These are phyloP conservation scores for Chiroxiphia lanceolata DNA, from an alignment of 2,797 vertebrate species.

Conservation along the genomic window DNA sequence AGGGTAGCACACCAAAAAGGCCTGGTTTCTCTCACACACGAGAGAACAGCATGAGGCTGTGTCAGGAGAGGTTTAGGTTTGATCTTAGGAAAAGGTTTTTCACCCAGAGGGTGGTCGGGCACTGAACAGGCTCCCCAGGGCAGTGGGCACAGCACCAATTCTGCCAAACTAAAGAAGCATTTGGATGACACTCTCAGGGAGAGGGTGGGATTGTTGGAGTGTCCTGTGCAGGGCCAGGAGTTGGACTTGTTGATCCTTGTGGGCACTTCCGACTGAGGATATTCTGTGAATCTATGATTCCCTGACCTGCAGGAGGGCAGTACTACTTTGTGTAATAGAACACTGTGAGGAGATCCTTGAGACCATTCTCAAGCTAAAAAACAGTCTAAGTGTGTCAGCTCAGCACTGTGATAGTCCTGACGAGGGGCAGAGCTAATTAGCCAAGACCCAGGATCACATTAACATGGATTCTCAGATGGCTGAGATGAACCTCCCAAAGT, in stretches of 20 bases:
- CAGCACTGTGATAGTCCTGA: neutral
- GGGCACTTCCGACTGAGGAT: neutral
- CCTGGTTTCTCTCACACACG: neutral
- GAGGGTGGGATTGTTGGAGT: neutral
- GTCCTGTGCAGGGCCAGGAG: neutral
- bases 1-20: neutral
- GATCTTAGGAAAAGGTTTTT: neutral
- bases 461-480: neutral
- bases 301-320: neutral
- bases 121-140: neutral
- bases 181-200: rapidly evolving
- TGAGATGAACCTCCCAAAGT: neutral
- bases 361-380: neutral
- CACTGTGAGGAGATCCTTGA: neutral
- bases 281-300: neutral
- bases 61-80: neutral
- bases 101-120: neutral
- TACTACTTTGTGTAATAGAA: neutral
- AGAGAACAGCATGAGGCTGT: neutral
- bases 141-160: rapidly evolving
- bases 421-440: neutral
- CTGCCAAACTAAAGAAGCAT: rapidly evolving
- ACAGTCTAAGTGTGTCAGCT: neutral
- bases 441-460: neutral
- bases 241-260: neutral